Conservation (phyloP, 1,140 invertebrate species). For the Leptonema lineaticorne region DNA sequence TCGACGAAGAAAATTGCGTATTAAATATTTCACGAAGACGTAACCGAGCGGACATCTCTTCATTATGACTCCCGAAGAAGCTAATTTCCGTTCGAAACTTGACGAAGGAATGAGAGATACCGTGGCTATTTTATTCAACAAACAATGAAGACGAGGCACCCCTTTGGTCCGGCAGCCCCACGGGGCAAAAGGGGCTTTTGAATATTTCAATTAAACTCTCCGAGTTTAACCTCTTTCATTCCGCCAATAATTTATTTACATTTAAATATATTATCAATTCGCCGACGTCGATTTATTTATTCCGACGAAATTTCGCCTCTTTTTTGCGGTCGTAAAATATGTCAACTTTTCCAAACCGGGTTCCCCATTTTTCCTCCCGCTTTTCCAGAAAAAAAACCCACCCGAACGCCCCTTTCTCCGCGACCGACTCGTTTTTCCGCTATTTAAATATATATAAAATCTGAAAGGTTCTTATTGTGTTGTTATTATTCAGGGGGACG, state of each 20-base stretch:
- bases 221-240: neutral
- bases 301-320: neutral
- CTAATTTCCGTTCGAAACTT: conserved; percentile 25
- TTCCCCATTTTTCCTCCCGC: too few species aligned
- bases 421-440: too few species aligned
- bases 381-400: too few species aligned
- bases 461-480: too few species aligned
- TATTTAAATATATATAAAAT: too few species aligned
- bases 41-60: conserved; percentile 19
- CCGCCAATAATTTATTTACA: conserved; percentile 12
- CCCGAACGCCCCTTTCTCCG: too few species aligned
- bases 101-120: neutral
- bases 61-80: conserved; percentile 23
- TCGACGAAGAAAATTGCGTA: conserved; percentile 5
- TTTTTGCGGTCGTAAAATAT: too few species aligned
- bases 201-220: conserved; percentile 25
- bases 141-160: neutral
- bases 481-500: too few species aligned
- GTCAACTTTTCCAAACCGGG: too few species aligned
- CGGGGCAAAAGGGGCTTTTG: neutral
- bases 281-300: neutral
- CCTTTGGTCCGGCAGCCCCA: neutral
- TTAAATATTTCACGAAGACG: conserved; percentile 20
- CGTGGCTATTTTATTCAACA: conserved; percentile 19
- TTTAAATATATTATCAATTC: conserved; percentile 5